Evolutionary conservation across 2,888 invertebrate genomes (phyloP), one percentile per base, ranked within the genome.

Genomic region (Bellardia bayeri): DNA sequence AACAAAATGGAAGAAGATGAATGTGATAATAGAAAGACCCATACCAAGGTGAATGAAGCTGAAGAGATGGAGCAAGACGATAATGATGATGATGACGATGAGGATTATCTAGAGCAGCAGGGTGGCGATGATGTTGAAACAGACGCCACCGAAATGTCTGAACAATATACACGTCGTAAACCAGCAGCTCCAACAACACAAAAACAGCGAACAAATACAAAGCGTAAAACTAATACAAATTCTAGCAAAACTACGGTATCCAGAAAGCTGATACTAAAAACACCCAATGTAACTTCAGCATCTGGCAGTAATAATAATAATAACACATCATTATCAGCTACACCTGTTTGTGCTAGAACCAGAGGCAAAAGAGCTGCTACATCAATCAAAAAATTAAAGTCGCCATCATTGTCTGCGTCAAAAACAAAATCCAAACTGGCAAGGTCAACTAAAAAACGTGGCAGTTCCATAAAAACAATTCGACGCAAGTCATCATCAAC

Each of bases 391-490:
- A 56, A 76, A 69, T 30, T 64, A 3, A 68, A 0, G 61, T 54
- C 61, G n/a, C 42, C 80, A 14, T 11, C 56, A 33, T 37, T 40
- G 8, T 51, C 72, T 4, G 63, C 66, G n/a, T 78, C 78, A 13
- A 71, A 75, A 45, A 80, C 86, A 16, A 61, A 89, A 33, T 87
- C 88, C 61, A 89, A 90, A 56, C 8, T 79, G n/a, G 14, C 81
- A 37, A 90, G 89, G 72, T 89, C 91, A 45, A 61, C 49, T 23
- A 78, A 61, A 33, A 92, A 92, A 86, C 91, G 92, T 90, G 90
- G 90, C 89, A 90, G 90, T 87, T 90, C 90, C 90, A 90, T 90
- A 42, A 91, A 90, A 66, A 90, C 71, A 33, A 68, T 61, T 49
- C 82, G 84, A 30, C 86, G 82, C n/a, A 82, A 78, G 49, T 51